Base-by-base conservation (phyloP, 2,888 invertebrate genomes). In the Tricholauxania praeusta region DNA sequence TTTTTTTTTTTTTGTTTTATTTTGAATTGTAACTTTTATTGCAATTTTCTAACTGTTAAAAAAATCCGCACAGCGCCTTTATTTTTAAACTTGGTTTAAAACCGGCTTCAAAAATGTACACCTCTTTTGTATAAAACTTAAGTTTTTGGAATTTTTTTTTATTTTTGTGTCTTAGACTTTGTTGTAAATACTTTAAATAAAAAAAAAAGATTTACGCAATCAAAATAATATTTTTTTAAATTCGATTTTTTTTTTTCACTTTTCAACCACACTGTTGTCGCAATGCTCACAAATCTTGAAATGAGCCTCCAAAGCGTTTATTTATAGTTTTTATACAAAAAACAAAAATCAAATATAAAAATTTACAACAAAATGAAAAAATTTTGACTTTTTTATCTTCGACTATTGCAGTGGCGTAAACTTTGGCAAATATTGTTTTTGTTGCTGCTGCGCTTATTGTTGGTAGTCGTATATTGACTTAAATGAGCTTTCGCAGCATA, bases 291-390 rank as follows among this genome's bases (percentile, higher is more conserved):
- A 84, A 85, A 85, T 84, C 83, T 86, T 81, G 79, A 80, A 85
- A 83, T 86, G 84, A 82, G 81, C 81, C 79, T 82, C 82, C 79
- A 82, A 80, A 76, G 82, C 82, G 81, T 83, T 85, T 86, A 86
- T 84, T 86, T 86, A 85, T 86, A 85, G 82, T 82, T 86, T 86
- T 82, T 80, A 80, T 79, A 79, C 74, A 32, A 12, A 28, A 67
- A 52, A 67, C 12, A 53, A 71, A 74, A 28, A 28, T 28, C 28
- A 28, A 3, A 28, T 28, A 28, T 28, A 63, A 66, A 65, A 17
- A 19, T 17, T 22, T 19, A 57, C 57, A 57, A 39, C 6, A 57
- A 22, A 57, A 64, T 7, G 22, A 12, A 64, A 51, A 64, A 63
- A 63, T 17, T 63, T 47, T 15, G 10, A 55, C n/a, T n/a, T 53